Base-by-base conservation (phyloP, 2,888 invertebrate species). In the Spilosoma lubricipeda region DNA sequence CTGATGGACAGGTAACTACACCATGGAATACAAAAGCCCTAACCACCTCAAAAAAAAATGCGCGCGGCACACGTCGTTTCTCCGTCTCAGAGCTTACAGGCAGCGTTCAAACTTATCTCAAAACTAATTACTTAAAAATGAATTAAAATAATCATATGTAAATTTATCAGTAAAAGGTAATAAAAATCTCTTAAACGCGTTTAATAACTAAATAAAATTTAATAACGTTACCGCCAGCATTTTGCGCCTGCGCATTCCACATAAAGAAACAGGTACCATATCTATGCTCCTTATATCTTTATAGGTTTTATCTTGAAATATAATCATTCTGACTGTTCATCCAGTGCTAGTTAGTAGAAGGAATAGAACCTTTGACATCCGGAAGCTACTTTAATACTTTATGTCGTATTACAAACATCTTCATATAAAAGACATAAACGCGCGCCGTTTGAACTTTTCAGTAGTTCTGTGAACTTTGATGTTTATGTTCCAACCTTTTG, bases 251-350 rank as follows among this genome's bases (percentile, higher is more conserved):
- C 76, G 71, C 67, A 27, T 73, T 18, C 30, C 27, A 59, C 56
- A 72, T 39, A 70, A 64, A 36, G 66, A 69, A 78, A 79, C 75
- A 70, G 77, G 75, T 75, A 80, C 72, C 70, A 73, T 87, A 86
- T 85, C 85, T 76, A 70, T 68, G 76, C 84, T 85, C 86, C 91
- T 89, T 88, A 89, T 87, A 90, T 86, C 85, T 89, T 87, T 85
- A 88, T 86, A 84, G 79, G 77, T 73, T 83, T 90, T 91, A 92
- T 92, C 92, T 90, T 87, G 30, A 48, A 48, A 67, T 48, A 48
- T 39, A 63, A 63, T 63, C 27, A 1, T 18, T 63, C 30, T 63
- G 8, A 30, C 63, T 63, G 69, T n/a, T 70, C 56, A 36, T 48
- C 68, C 52, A 69, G 78, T 71, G 69, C 66, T 71, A 77, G 82